Percentiles rank a stretch among this genome's conserved stretches.
Conservation (phyloP, 2,888 invertebrate species). For the Drosophila bunnanda region DNA sequence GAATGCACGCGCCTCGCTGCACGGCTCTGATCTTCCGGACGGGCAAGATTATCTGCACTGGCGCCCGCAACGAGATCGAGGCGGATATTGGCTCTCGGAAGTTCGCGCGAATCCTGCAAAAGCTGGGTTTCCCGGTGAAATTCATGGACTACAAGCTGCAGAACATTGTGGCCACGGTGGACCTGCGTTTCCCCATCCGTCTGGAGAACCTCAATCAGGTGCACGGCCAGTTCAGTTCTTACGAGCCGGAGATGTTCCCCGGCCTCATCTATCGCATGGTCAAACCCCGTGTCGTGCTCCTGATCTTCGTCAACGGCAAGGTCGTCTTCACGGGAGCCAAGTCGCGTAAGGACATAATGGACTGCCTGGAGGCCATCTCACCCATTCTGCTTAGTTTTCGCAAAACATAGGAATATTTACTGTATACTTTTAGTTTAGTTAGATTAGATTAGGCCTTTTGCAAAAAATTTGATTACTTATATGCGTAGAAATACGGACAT, state of each 20-base stretch:
- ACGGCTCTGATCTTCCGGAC: slow-evolving; percentile 90
- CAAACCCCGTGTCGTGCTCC: slow-evolving; percentile 95
- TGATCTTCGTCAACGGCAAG: slow-evolving; percentile 99
- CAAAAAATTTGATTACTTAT: slow-evolving; percentile 5
- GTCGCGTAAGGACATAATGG: slow-evolving; percentile 94
- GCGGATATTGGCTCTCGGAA: slow-evolving; percentile 91
- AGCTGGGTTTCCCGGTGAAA: slow-evolving; percentile 91
- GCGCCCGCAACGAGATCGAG: slow-evolving; percentile 91
- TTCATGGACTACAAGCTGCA: slow-evolving; percentile 92
- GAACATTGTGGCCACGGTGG: slow-evolving; percentile 91
- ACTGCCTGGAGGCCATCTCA: slow-evolving; percentile 97
- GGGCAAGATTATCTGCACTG: slow-evolving; percentile 93
- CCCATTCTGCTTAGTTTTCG: slow-evolving; percentile 97
- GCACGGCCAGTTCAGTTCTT: slow-evolving; percentile 92
- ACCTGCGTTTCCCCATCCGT: slow-evolving; percentile 90
- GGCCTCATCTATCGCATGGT: slow-evolving; percentile 99
- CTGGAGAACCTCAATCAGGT: slow-evolving; percentile 90
- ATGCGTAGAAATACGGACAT: background rate
- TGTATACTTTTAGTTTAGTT: background rate
- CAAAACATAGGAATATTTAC: slow-evolving; percentile 87
- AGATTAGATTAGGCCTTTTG: slow-evolving; percentile 7
- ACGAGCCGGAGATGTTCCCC: slow-evolving; percentile 99
- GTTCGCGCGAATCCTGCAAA: slow-evolving; percentile 93
- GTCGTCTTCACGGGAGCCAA: slow-evolving; percentile 98
- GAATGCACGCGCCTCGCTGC: slow-evolving; percentile 91